Conservation (phyloP, 1,140 invertebrate genomes). For the Brachionus koreanus region DNA sequence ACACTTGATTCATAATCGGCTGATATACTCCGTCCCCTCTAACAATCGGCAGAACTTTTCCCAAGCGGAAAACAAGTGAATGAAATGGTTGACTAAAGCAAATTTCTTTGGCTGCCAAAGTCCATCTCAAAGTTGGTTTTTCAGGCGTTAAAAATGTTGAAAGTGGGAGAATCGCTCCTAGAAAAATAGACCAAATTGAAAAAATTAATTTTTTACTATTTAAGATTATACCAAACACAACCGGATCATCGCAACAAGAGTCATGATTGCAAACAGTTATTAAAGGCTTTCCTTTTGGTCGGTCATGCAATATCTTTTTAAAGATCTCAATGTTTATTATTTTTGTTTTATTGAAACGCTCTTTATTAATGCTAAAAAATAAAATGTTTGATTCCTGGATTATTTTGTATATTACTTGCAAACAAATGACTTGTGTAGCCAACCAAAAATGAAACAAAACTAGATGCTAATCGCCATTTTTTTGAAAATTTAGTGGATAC, state of each 20-base stretch:
- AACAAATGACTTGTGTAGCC: slow-evolving; percentile 19
- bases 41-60: slow-evolving; percentile 86
- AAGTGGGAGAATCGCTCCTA: neutral
- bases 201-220: neutral
- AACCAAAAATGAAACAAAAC: slow-evolving; percentile 13
- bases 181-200: neutral
- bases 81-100: slow-evolving; percentile 84
- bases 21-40: slow-evolving; percentile 89
- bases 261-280: slow-evolving; percentile 43
- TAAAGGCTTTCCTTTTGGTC: slow-evolving; percentile 35
- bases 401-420: neutral
- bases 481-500: slow-evolving; percentile 10
- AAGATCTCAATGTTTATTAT: slow-evolving; percentile 15
- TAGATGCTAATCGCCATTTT: slow-evolving; percentile 36
- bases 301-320: neutral
- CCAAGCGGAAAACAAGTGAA: slow-evolving; percentile 83
- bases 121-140: slow-evolving; percentile 72
- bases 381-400: neutral
- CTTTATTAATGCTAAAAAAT: slow-evolving; percentile 6
- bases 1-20: slow-evolving; percentile 74
- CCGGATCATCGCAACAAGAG: slow-evolving; percentile 42
- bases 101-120: slow-evolving; percentile 91
- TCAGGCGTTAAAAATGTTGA: neutral
- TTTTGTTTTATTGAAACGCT: slow-evolving; percentile 33
- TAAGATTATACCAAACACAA: slow-evolving; percentile 27